These are phyloP conservation scores for Erinaceus europaeus DNA, from an alignment of 2,113 vertebrate genomes.

Conservation along the genomic window DNA sequence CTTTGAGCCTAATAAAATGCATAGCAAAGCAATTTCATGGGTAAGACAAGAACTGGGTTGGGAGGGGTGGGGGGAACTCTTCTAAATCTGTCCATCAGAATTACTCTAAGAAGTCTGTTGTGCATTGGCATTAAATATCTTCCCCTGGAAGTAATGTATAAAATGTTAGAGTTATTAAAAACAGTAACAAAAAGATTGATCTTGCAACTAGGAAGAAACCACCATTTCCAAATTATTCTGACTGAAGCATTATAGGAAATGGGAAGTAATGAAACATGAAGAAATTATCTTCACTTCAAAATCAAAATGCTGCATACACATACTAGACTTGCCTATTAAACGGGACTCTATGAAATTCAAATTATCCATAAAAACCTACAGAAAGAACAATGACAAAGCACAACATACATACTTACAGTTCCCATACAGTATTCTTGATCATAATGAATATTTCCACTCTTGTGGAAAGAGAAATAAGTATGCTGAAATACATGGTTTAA, in stretches of 20 bases:
- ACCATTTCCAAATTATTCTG: background rate
- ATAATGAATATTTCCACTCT: background rate
- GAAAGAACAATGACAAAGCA: background rate
- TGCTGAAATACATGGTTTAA: background rate
- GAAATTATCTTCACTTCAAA: background rate
- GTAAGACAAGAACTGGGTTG: conserved; percentile 53
- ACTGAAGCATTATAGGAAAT: background rate
- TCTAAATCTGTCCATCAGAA: conserved; percentile 43
- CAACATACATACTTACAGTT: background rate
- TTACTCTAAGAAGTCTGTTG: conserved; percentile 41
- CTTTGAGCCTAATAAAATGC: conserved; percentile 54
- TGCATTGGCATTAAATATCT: background rate
- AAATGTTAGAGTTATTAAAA: conserved; percentile 18
- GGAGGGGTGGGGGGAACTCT: background rate
- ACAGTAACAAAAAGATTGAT: conserved; percentile 13
- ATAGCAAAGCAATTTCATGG: conserved; percentile 64
- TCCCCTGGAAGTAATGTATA: conserved; percentile 10
- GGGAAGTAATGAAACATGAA: background rate
- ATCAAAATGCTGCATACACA: background rate
- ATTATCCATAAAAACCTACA: background rate
- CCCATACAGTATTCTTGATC: background rate
- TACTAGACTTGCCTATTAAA: background rate
- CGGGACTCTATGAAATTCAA: background rate
- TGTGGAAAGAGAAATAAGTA: background rate
- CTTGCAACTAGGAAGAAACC: background rate